Evolutionary conservation across 2,888 invertebrate genomes (phyloP).

Genomic region (Xanthia togata): DNA sequence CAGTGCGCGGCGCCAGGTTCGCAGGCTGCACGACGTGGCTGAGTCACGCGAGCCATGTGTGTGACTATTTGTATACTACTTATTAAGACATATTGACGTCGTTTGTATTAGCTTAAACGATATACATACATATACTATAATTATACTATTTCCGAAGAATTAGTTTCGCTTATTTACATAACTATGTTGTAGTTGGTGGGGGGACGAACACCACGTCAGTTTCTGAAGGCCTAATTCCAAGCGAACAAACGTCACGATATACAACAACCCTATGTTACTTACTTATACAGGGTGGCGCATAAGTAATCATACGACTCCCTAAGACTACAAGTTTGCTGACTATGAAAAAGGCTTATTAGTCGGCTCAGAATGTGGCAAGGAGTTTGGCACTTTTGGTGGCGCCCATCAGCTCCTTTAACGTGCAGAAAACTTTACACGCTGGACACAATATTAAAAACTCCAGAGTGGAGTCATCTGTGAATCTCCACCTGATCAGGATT

Average conservation of each 20-base stretch:
- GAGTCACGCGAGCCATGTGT: conserved; percentile 25
- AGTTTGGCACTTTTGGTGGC: background rate
- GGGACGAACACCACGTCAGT: conserved; percentile 12
- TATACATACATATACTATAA: conserved; percentile 12
- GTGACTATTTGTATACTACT: conserved; percentile 19
- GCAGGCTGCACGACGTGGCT: background rate
- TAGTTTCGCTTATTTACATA: conserved; percentile 17
- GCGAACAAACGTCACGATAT: conserved; percentile 28
- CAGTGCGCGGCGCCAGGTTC: background rate
- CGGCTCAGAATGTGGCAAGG: background rate
- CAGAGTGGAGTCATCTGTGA: background rate
- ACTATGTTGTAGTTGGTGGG: conserved; percentile 12
- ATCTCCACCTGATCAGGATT: background rate
- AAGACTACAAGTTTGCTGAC: background rate
- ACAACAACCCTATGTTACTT: conserved; percentile 45
- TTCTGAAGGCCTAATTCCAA: conserved; percentile 58
- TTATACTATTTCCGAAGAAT: conserved; percentile 26
- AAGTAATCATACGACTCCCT: background rate
- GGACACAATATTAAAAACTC: background rate
- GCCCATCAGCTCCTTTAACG: too few relatives aligned
- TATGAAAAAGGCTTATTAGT: background rate
- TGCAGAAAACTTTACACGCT: background rate
- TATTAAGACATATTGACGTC: conserved; percentile 37
- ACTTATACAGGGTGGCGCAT: background rate
- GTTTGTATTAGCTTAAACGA: conserved; percentile 40